A percentile compares a stretch with the other conserved stretches of the same genome.
Evolutionary conservation across 2,888 invertebrate genomes (phyloP).

Genomic region (Sturmia bella): DNA sequence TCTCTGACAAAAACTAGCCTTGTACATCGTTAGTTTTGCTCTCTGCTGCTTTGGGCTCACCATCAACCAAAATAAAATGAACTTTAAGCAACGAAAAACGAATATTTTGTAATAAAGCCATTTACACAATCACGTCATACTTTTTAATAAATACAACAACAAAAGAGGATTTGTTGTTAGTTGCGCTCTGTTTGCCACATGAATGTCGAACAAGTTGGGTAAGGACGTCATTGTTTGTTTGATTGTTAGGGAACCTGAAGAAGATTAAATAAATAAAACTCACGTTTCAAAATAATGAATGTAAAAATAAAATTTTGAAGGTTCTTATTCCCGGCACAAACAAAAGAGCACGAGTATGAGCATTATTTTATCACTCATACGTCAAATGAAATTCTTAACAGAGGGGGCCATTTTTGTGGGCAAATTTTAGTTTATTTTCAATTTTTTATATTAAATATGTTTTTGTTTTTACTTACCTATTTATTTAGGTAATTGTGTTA

Average conservation of each 20-base stretch:
- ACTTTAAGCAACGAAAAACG: slow-evolving; percentile 1
- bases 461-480: too few species aligned
- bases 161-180: slow-evolving; percentile 14
- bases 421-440: too few species aligned
- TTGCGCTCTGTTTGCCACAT: slow-evolving; percentile 36
- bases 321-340: too few species aligned
- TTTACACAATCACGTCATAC: slow-evolving; percentile 49
- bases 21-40: neutral
- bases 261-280: slow-evolving; percentile 2
- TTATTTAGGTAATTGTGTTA: neutral
- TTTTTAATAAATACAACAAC: slow-evolving; percentile 14
- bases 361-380: slow-evolving; percentile 28
- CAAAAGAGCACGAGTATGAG: neutral
- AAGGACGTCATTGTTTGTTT: slow-evolving; percentile 53
- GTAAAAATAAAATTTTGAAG: neutral
- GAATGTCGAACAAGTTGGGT: slow-evolving; percentile 1
- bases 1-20: slow-evolving; percentile 14
- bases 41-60: neutral
- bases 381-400: neutral
- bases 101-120: slow-evolving; percentile 28
- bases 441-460: too few species aligned
- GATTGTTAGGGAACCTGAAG: neutral
- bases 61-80: neutral
- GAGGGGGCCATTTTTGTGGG: neutral
- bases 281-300: slow-evolving; percentile 3